phyloP scores from a whole-genome alignment of 2,888 invertebrate species.

The Cepaea hortensis region DNA sequence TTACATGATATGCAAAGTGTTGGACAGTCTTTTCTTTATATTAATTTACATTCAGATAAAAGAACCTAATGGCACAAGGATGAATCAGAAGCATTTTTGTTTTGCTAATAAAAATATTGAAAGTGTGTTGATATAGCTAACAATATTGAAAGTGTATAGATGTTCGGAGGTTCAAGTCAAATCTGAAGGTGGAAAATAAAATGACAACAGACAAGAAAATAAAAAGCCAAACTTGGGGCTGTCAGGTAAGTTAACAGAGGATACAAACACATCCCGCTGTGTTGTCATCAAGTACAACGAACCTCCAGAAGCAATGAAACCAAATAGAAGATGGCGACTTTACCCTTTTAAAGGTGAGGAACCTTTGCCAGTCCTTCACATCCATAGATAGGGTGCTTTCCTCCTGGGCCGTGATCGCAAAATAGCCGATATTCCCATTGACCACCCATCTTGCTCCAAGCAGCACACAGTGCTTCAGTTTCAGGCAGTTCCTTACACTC shows the following conservation, averaged over 20 bases:
- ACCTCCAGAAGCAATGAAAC: too few relatives aligned
- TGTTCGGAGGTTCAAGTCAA: too few relatives aligned
- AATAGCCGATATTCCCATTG: slow-evolving; percentile 96
- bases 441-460: slow-evolving; percentile 98
- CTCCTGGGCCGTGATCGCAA: slow-evolving; percentile 95
- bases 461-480: slow-evolving; percentile 98
- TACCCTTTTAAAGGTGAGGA: slow-evolving; percentile 89
- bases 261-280: slow-evolving; percentile 95
- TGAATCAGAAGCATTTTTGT: too few relatives aligned
- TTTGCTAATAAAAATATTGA: too few relatives aligned
- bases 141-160: too few relatives aligned
- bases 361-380: slow-evolving; percentile 92
- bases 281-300: slow-evolving; percentile 85
- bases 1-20: too few relatives aligned
- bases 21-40: too few relatives aligned
- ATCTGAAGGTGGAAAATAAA: neutral
- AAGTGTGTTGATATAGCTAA: too few relatives aligned
- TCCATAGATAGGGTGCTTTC: slow-evolving; percentile 97
- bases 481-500: slow-evolving; percentile 87
- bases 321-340: slow-evolving; percentile 93
- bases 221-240: slow-evolving; percentile 83
- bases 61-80: too few relatives aligned
- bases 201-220: slow-evolving; percentile 59
- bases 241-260: slow-evolving; percentile 96
- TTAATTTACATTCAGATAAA: too few relatives aligned